Conservation (phyloP, 2,888 invertebrate genomes). For the Cosmopolites sordidus region DNA sequence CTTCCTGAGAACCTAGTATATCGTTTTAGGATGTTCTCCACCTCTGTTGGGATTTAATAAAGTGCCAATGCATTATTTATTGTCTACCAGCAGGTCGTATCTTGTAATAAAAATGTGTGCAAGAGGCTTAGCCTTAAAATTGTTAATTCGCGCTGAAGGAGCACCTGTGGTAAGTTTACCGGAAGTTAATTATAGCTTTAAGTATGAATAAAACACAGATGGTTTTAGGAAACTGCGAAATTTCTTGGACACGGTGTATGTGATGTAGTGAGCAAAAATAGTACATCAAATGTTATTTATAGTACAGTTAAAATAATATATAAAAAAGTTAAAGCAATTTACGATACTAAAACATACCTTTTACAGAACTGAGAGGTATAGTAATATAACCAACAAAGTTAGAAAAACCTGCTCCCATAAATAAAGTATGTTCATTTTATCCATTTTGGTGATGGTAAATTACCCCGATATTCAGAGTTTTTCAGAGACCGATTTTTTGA, state of each 20-base stretch:
- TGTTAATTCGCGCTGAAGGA: constrained; percentile 81
- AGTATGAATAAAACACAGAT: too few relatives aligned
- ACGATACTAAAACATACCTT: constrained; percentile 59
- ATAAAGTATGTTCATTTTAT: constrained; percentile 20
- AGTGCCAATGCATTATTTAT: too few relatives aligned
- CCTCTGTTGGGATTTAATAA: too few relatives aligned
- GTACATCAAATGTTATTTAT: constrained; percentile 54
- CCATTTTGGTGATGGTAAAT: too few relatives aligned
- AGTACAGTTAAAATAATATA: constrained; percentile 37
- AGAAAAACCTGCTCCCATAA: constrained; percentile 48
- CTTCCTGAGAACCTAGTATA: too few relatives aligned
- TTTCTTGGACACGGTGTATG: constrained; percentile 92
- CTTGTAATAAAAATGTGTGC: constrained; percentile 70
- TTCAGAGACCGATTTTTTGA: constrained; percentile 42
- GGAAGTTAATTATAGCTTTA: too few relatives aligned
- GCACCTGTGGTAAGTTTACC: constrained; percentile 75
- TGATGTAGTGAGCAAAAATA: constrained; percentile 75
- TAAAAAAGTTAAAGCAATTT: constrained; percentile 40
- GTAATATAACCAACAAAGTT: constrained; percentile 83
- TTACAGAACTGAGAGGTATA: constrained; percentile 74
- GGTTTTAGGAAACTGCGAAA: constrained; percentile 64
- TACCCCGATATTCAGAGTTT: constrained; percentile 31
- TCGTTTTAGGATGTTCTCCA: too few relatives aligned
- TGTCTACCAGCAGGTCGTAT: constrained; percentile 66
- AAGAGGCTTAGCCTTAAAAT: constrained; percentile 80